Conservation (phyloP, 2,797 vertebrate genomes). For the Calcarius lapponicus region DNA sequence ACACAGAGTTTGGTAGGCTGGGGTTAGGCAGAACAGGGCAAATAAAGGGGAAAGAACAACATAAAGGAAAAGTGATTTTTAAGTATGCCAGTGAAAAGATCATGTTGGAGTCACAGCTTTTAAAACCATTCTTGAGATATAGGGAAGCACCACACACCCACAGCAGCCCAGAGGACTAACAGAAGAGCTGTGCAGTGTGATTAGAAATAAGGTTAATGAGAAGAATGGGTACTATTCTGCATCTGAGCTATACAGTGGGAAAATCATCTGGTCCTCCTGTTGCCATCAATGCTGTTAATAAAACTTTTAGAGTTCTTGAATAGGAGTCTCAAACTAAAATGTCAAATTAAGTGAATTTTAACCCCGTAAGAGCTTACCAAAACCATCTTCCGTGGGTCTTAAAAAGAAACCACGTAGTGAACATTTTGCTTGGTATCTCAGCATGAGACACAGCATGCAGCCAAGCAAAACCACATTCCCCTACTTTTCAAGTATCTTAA, state of each 20-base stretch:
- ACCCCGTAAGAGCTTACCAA: background rate
- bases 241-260: background rate
- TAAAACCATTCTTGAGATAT: background rate
- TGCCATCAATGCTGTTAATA: background rate
- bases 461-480: slow-evolving; percentile 37
- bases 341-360: background rate
- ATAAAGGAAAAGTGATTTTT: background rate
- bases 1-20: background rate
- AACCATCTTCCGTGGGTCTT: background rate
- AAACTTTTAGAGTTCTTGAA: background rate
- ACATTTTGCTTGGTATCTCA: background rate
- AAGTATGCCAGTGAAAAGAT: background rate
- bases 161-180: background rate
- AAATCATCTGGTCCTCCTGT: background rate
- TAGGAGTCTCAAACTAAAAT: background rate
- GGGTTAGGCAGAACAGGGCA: background rate
- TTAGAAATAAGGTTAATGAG: background rate
- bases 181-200: background rate
- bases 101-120: background rate
- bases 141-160: background rate
- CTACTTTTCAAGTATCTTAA: slow-evolving; percentile 8
- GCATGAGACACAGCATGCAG: background rate
- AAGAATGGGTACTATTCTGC: rapidly evolving
- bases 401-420: background rate
- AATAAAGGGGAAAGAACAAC: background rate